Conservation (phyloP, 2,888 invertebrate genomes). For the Heliothis peltigera region DNA sequence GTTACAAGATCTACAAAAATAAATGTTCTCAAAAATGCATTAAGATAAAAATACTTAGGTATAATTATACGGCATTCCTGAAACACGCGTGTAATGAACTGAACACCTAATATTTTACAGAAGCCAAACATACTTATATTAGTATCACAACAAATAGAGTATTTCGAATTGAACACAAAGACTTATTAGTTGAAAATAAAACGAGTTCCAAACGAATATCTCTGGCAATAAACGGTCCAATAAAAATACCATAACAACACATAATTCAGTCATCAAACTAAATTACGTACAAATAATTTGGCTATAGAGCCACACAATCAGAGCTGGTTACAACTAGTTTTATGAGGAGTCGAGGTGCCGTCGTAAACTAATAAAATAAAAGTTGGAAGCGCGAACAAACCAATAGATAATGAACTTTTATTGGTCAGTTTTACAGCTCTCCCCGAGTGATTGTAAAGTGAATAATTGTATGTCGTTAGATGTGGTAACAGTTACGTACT, state of each 20-base stretch:
- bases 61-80: constrained; percentile 46
- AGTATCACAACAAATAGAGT: constrained; percentile 55
- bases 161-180: constrained; percentile 42
- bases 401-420: constrained; percentile 90
- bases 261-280: constrained; percentile 66
- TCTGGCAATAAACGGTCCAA: constrained; percentile 59
- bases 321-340: constrained; percentile 73
- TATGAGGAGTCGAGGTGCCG: constrained; percentile 71
- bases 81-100: constrained; percentile 39
- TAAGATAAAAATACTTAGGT: constrained; percentile 52
- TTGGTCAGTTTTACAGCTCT: constrained; percentile 89
- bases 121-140: constrained; percentile 49
- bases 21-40: constrained; percentile 41
- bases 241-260: constrained; percentile 66
- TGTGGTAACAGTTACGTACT: constrained; percentile 44
- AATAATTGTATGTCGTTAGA: constrained; percentile 60
- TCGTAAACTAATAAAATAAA: constrained; percentile 88
- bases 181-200: constrained; percentile 52
- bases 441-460: constrained; percentile 85
- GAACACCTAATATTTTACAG: constrained; percentile 40
- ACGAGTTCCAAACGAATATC: constrained; percentile 55
- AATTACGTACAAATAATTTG: constrained; percentile 63
- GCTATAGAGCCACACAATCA: constrained; percentile 63
- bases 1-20: constrained; percentile 48
- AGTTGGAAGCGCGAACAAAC: constrained; percentile 88